Percentiles rank a stretch among this genome's conserved stretches.
phyloP scores from a whole-genome alignment of 2,113 vertebrate genomes.

The Sceloporus tristichus region DNA sequence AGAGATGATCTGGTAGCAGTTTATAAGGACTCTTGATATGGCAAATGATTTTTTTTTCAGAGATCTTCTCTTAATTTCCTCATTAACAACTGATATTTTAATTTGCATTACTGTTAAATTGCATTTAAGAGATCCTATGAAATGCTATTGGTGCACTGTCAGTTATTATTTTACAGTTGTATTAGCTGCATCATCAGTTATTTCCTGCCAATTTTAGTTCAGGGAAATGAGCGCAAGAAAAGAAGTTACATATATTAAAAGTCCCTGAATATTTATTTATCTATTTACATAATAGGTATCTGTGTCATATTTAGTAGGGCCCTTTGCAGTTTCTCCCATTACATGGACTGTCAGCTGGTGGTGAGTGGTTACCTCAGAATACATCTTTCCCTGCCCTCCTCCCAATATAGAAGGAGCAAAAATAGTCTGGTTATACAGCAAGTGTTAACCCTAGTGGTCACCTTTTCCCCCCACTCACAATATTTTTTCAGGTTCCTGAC shows the following conservation, averaged over 20 bases:
- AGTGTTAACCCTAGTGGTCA: no score
- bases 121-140: background rate
- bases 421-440: no score
- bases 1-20: background rate
- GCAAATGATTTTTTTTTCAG: no score
- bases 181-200: background rate
- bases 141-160: background rate
- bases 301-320: background rate
- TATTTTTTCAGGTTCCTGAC: no score
- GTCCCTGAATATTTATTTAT: background rate
- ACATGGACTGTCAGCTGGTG: no score
- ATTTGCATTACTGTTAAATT: background rate
- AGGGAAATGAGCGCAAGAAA: background rate
- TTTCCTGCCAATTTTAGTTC: background rate
- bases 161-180: background rate
- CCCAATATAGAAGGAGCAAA: no score
- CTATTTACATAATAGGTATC: background rate
- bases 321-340: background rate
- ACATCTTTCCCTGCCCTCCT: no score
- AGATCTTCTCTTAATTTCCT: background rate
- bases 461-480: no score
- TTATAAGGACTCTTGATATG: background rate
- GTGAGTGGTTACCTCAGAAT: no score
- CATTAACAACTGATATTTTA: background rate
- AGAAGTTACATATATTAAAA: background rate